Evolutionary conservation across 2,797 vertebrate species (phyloP), one percentile per base, ranked within the genome.

Genomic region (Brachyalestes nurse): DNA sequence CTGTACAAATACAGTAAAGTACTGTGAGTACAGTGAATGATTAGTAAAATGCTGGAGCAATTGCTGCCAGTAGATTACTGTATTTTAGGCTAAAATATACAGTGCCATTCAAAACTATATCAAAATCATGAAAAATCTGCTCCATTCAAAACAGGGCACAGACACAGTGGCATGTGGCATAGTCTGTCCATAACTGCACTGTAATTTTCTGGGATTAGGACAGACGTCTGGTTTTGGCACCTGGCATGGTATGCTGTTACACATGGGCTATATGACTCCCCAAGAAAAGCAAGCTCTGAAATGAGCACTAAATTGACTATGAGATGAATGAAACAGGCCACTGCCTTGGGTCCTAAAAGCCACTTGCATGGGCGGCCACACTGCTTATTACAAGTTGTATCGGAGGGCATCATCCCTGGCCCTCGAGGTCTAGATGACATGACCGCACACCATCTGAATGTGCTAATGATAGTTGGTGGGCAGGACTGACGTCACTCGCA

Each of bases 121-220:
- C 14, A 62, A 66, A 72, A 72, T 34, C 72, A 38, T 69, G n/a
- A 17, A 28, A 65, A 71, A 64, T 62, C 38, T 64, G 62, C 34
- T 47, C 42, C 0, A 64, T 17, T 8, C 12, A 75, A 17, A 72
- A 72, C 12, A 9, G 76, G 34, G 28, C 76, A 71, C 47, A 70
- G 77, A 77, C 85, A 78, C 86, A 88, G 84, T 85, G 77, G 25
- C 86, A 67, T 55, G 84, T 86, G 78, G 25, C 86, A 69, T 42
- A 17, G 87, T 89, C 85, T 90, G 92, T 91, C 90, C 89, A 60
- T 87, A 89, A 88, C 91, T 90, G 87, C 89, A 90, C 89, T 90
- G 83, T 92, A 90, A 94, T 93, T 94, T 94, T 88, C 88, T 88
- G 83, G 90, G 90, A 92, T 94, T 93, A 93, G 89, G 88, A 86